phyloP scores from a whole-genome alignment of 2,797 vertebrate species.

The Cynodonichthys magdalenae region DNA sequence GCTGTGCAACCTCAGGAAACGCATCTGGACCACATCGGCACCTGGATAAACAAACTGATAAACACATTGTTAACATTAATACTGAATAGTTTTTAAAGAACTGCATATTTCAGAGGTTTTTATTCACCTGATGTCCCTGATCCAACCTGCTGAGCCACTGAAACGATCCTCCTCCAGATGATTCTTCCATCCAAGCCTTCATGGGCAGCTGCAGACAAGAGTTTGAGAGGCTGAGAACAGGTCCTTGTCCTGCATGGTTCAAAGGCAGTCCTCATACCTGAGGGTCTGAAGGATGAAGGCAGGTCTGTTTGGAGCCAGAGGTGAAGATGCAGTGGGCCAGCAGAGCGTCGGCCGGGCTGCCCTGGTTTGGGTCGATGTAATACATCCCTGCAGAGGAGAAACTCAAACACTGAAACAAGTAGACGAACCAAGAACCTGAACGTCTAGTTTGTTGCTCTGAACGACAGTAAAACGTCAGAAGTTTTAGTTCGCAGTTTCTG shows the following conservation, averaged over 20 bases:
- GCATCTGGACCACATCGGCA: constrained; percentile 85
- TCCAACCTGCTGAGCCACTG: constrained; percentile 88
- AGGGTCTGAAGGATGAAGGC: constrained; percentile 80
- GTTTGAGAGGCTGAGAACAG: not conserved
- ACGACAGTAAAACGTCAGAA: not conserved
- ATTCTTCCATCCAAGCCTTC: constrained; percentile 86
- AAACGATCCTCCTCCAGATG: constrained; percentile 73
- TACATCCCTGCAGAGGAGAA: constrained; percentile 83
- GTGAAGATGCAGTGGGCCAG: constrained; percentile 90
- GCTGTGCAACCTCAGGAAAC: constrained; percentile 89
- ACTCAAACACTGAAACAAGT: no score
- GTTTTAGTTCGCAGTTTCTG: not conserved
- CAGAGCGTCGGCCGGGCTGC: constrained; percentile 85
- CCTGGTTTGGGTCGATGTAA: constrained; percentile 93
- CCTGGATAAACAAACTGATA: constrained; percentile 82
- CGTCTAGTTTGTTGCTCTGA: no score
- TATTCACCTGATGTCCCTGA: constrained; percentile 80
- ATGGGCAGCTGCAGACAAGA: constrained; percentile 78
- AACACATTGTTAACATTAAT: not conserved
- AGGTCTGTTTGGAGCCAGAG: constrained; percentile 81
- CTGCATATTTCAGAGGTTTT: not conserved
- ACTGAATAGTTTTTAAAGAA: no score
- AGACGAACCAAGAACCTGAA: no score
- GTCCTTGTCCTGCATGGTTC: not conserved
- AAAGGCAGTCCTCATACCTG: constrained; percentile 74